These are phyloP conservation scores for Anguilla rostrata DNA, from an alignment of 2,113 vertebrate species.

Conservation along the genomic window DNA sequence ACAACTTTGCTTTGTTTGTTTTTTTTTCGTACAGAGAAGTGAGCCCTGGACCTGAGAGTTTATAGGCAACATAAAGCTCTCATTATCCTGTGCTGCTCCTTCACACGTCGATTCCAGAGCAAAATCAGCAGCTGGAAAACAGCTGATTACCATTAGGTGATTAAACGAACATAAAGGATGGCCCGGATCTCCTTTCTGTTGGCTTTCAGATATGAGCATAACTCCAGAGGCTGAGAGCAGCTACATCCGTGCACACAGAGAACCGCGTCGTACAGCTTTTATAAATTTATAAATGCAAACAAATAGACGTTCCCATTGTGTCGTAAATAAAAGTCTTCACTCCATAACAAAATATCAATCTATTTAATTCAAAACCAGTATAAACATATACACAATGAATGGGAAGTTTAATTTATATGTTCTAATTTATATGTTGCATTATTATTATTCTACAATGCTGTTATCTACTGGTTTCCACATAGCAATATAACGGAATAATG, in stretches of 20 bases:
- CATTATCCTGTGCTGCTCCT: neutral
- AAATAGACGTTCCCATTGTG: neutral
- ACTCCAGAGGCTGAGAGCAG: neutral
- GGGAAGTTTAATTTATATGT: conserved; percentile 16
- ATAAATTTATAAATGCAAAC: neutral
- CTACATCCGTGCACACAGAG: neutral
- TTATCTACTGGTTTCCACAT: conserved; percentile 15
- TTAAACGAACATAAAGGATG: neutral
- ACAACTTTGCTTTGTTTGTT: neutral
- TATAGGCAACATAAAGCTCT: neutral
- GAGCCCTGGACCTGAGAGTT: neutral
- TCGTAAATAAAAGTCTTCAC: conserved; percentile 1
- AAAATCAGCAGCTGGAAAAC: neutral
- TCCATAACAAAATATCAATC: conserved; percentile 30
- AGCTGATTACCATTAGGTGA: neutral
- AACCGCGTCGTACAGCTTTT: neutral
- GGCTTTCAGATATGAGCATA: neutral
- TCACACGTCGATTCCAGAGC: neutral
- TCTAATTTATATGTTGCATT: neutral
- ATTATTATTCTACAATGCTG: conserved; percentile 22
- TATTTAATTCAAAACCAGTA: conserved; percentile 33
- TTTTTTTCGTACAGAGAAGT: neutral
- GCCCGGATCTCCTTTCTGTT: neutral
- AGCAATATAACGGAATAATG: neutral
- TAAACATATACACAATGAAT: conserved; percentile 26